Evolutionary conservation across 1,140 invertebrate species (phyloP), one percentile per base, ranked within the genome.

Genomic region (Dinoponera quadriceps): DNA sequence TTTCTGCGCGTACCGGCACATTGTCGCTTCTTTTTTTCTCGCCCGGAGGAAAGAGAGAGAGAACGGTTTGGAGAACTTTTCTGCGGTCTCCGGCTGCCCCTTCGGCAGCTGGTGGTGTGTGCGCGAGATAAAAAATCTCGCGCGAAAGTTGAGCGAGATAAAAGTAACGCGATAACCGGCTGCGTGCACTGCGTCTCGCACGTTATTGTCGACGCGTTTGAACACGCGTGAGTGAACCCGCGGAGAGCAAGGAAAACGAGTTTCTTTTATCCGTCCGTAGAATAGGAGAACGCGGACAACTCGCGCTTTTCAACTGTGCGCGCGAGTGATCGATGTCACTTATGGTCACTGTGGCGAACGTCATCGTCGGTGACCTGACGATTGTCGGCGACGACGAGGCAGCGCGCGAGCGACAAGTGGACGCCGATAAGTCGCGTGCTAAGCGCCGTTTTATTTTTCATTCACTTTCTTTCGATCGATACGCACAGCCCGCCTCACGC

Each of bases 281-380:
- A 80, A 69, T 71, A 48, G 71, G 69, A 80, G 75, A 80, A 71
- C 38, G 2, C 7, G 38, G 38, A 44, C 38, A 9, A 9, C 9
- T 13, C n/a, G 5, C 48, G 22, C 14, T 48, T 29, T 57, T 57
- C 29, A 25, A 44, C 4, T 57, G 22, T 57, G 20, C 27, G 49
- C 38, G 22, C 44, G 54, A 80, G 65, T 82, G 69, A 74, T 82
- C 78, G 78, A 82, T 82, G 78, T 51, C 57, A 82, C 68, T 82
- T 82, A 62, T 82, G 69, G 69, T 82, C 69, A 82, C 89, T 92
- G 91, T 85, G 38, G 83, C 44, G 27, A 27, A 82, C 78, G 78
- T 82, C 78, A 82, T 82, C 44, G 59, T 73, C 55, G 55, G 69
- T 74, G 72, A 75, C 60, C 81, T 60, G 49, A 20, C 66, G 48